A percentile compares a stretch with the other conserved stretches of the same genome.
Conservation (phyloP, 2,888 invertebrate species). For the Tupiocoris notatus region DNA sequence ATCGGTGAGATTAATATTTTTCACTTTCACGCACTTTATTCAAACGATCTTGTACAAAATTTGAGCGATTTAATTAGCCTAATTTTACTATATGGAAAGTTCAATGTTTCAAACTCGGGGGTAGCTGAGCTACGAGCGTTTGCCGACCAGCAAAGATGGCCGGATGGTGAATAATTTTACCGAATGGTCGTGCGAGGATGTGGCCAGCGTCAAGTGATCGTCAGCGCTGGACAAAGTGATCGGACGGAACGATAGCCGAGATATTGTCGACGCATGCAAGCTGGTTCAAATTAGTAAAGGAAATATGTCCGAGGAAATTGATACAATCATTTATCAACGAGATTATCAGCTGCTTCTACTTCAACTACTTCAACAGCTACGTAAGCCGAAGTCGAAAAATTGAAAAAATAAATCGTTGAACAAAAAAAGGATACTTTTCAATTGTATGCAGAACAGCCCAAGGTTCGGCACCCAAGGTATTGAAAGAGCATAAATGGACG, state of each 20-base stretch:
- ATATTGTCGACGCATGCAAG: conserved; percentile 16
- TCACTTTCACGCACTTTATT: too few species aligned
- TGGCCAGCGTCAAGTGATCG: not conserved
- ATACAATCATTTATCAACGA: too few species aligned
- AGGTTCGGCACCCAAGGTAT: not conserved
- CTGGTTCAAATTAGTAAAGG: too few species aligned
- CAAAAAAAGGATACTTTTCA: conserved; percentile 33
- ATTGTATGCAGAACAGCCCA: conserved; percentile 6
- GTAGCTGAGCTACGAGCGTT: not conserved
- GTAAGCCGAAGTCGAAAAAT: too few species aligned
- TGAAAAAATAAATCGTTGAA: too few species aligned
- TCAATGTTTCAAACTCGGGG: conserved; percentile 10
- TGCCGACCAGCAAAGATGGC: not conserved
- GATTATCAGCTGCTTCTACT: too few species aligned
- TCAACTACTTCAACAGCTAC: too few species aligned
- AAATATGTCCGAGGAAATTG: too few species aligned
- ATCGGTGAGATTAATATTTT: too few species aligned
- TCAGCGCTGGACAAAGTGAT: not conserved
- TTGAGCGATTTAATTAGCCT: too few species aligned
- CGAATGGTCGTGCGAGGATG: conserved; percentile 28
- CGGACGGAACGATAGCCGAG: conserved; percentile 18
- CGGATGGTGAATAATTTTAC: conserved; percentile 24
- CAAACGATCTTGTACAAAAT: too few species aligned
- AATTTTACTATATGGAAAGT: too few species aligned
- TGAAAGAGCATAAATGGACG: conserved; percentile 3